Percentiles rank a stretch among this genome's conserved stretches.
Conservation (phyloP, 1,140 invertebrate species). For the Thaumatotibia leucotreta region DNA sequence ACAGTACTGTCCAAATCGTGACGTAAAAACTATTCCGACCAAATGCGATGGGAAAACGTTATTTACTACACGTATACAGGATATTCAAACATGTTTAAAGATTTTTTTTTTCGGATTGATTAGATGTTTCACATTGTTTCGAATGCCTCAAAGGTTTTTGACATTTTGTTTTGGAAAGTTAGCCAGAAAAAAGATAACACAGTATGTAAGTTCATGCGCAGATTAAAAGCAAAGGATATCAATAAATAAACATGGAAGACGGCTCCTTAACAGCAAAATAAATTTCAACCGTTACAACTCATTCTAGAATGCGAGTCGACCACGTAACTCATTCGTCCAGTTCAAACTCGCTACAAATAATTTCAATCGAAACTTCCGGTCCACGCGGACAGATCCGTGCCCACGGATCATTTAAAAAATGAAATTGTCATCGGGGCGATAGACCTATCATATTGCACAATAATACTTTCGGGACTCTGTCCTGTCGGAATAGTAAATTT, state of each 20-base stretch:
- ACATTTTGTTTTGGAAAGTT: neutral
- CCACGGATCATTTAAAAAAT: neutral
- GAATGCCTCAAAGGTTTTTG: neutral
- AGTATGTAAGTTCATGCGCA: neutral
- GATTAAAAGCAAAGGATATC: neutral
- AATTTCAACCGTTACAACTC: neutral
- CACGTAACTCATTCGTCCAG: neutral
- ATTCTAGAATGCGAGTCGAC: neutral
- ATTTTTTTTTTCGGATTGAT: no score
- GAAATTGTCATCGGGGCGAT: neutral
- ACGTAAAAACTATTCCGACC: no score
- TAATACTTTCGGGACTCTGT: constrained; percentile 21
- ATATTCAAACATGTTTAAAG: no score
- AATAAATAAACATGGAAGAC: constrained; percentile 12
- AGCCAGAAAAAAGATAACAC: neutral
- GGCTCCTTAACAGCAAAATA: neutral
- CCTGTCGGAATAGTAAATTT: constrained; percentile 12
- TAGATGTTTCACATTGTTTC: no score
- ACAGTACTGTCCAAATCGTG: no score
- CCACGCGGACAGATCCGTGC: neutral
- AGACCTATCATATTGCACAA: constrained; percentile 30
- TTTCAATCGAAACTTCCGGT: neutral
- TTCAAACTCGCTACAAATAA: neutral
- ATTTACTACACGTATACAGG: no score
- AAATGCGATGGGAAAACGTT: no score